Evolutionary conservation across 2,888 invertebrate species (phyloP), one percentile per base, ranked within the genome.

Genomic region (Pachydiplax longipennis): DNA sequence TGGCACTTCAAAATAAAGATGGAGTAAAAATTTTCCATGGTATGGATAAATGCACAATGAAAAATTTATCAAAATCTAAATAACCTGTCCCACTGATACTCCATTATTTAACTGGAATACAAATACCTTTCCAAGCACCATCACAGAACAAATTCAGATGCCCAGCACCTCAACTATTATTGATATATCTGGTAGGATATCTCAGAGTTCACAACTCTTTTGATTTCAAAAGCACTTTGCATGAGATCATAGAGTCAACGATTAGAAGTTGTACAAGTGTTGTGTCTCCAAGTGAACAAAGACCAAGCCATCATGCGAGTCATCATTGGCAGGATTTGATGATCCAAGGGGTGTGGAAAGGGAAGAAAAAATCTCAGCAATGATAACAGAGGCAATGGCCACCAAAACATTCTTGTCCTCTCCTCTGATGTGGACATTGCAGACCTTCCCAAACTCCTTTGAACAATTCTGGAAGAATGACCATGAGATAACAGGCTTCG

Each of bases 41-140:
- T 25, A 65, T 35, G 22, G 87, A 87, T 87, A 87, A 87, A 87
- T 87, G 87, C 87, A 87, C 25, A 37, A 87, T 37, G 37, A 87
- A 83, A 61, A 87, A 31, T 37, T 61, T 37, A 87, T 61, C n/a
- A 61, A 87, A 35, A 61, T 61, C 61, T 87, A 87, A 13, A 58
- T 6, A 87, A 87, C 37, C 37, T n/a, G 73, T 61, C 22, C 65
- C 35, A 83, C 31, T 53, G 35, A 53, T 53, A 37, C 22, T 44
- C 82, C 58, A 37, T 0, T 61, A 22, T 40, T 35, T 61, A 18
- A 61, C 53, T 35, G 35, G 37, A 87, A 83, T 37, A 61, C 40
- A 35, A 61, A 65, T n/a, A 61, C 65, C 35, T 87, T 37, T 61
- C 37, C 61, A 35, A 87, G 87, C 61, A 61, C 61, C 87, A 87